Base-by-base conservation (phyloP, 2,113 vertebrate species). In the Caretta caretta region DNA sequence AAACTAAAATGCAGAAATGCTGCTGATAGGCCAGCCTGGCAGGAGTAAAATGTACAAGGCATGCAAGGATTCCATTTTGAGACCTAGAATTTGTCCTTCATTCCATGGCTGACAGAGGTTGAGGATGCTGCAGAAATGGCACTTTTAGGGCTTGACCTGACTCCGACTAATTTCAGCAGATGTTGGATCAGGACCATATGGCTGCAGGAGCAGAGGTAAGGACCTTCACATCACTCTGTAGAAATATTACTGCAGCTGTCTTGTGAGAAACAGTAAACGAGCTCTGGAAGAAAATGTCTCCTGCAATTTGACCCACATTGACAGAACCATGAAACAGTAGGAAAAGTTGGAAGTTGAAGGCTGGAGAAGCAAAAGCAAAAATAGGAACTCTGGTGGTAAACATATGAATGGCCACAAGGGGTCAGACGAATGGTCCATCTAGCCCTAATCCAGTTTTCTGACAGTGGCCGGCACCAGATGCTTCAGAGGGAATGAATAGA, bases 141-240 rank as follows among this genome's bases (percentile, higher is more conserved):
- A 35, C 35, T 69, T 20, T 38, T 20, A 69, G 35, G 14, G 35
- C 35, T 69, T 38, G 19, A 38, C 35, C 35, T 10, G 12, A 65
- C 31, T 65, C 31, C 19, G 31, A 8, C 62, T 7, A 14, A 35
- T 17, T 65, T 29, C 46, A 78, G 27, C 27, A 49, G 27, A 31
- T 48, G 46, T 13, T 49, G 76, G 27, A 49, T 29, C 27, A 31
- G 48, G 38, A 14, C 76, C 14, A 13, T 49, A 79, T 2, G 14
- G 27, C 27, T 14, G 16, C 79, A 35, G 16, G 27, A 22, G 49
- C 27, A 9, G 9, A 51, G 17, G 5, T 11, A 10, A 56, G 25
- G 6, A 0, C 0, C 0, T 0, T 0, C 1, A 76, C 87, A 84
- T 24, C 80, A 16, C 1, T 2, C 80, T 1, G 35, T n/a, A 62